Evolutionary conservation across 2,797 vertebrate genomes (phyloP).

Genomic region (Onychomys torridus): DNA sequence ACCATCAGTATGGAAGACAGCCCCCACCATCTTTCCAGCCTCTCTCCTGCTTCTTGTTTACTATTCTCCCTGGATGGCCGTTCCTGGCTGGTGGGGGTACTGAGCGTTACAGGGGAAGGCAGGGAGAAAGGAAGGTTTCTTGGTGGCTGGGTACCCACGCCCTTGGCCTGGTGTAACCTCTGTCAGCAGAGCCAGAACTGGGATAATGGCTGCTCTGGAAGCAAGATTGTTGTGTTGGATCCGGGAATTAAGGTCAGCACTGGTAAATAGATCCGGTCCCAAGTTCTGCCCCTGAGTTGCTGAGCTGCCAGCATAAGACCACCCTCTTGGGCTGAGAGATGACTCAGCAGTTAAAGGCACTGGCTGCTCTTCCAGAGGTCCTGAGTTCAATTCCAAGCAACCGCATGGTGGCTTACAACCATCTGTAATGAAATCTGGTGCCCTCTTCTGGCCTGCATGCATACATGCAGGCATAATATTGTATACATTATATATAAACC

Average conservation of each 20-base stretch:
- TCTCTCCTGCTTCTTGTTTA: background rate
- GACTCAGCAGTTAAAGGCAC: no score
- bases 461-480: no score
- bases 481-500: no score
- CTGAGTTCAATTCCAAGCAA: no score
- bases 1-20: accelerated
- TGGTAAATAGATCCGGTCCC: background rate
- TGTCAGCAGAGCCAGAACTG: background rate
- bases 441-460: no score
- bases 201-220: background rate
- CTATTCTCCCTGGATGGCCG: no score
- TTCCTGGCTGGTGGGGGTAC: background rate
- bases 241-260: background rate
- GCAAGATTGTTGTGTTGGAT: background rate
- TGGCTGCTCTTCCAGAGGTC: no score
- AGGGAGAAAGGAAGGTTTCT: background rate
- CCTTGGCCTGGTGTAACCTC: background rate
- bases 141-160: background rate
- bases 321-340: no score
- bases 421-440: no score
- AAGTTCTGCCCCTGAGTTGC: background rate
- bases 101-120: no score
- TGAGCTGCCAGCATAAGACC: background rate
- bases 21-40: no score
- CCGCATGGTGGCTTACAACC: no score